Percentiles rank a stretch among this genome's conserved stretches.
phyloP scores from a whole-genome alignment of 2,113 vertebrate genomes.

The Archilochus colubris region DNA sequence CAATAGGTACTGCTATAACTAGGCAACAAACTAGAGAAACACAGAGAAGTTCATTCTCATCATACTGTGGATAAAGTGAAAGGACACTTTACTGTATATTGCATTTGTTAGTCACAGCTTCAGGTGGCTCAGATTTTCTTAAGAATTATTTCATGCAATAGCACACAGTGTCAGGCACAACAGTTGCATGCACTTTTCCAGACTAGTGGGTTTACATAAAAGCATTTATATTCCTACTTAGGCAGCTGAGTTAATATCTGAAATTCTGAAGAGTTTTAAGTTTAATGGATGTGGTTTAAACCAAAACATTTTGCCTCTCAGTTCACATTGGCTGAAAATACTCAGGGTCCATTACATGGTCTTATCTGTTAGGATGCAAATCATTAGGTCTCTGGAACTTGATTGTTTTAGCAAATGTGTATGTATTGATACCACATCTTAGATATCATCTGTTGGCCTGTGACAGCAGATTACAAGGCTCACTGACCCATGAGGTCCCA shows the following conservation, averaged over 20 bases:
- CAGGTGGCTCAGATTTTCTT: not conserved
- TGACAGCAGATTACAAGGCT: not conserved
- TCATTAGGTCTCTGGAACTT: not conserved
- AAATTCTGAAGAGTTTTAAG: constrained; percentile 4
- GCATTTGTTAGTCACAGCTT: not conserved
- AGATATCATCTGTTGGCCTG: not conserved
- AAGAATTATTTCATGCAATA: not conserved
- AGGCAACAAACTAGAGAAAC: not conserved
- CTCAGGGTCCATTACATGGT: not conserved
- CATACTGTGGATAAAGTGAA: not conserved
- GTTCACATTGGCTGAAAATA: not conserved
- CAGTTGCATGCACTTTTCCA: not conserved
- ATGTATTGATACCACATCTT: not conserved
- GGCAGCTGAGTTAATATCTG: not conserved
- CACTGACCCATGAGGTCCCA: not conserved
- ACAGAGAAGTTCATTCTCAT: not conserved
- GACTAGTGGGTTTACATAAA: not conserved
- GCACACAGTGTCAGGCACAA: not conserved
- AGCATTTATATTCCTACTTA: not conserved
- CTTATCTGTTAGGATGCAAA: not conserved
- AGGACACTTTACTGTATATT: not conserved
- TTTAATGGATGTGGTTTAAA: not conserved
- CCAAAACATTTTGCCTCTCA: not conserved
- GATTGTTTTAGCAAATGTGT: not conserved
- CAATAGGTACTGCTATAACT: not conserved